Percentiles rank a stretch among this genome's conserved stretches.
Evolutionary conservation across 2,888 invertebrate genomes (phyloP).

Genomic region (Pseudococcus longispinus): DNA sequence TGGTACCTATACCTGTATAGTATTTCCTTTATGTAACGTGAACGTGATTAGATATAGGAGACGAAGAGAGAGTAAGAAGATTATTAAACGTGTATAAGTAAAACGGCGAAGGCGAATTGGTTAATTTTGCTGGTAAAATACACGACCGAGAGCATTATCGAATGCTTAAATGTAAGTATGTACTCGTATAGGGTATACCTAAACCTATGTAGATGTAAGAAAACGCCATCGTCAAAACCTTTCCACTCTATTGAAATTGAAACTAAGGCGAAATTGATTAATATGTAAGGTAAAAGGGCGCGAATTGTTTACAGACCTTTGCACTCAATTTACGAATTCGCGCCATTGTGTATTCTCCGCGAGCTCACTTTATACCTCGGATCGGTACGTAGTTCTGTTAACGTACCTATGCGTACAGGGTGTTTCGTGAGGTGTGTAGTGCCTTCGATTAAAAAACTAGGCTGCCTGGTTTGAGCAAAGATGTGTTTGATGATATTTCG

Average conservation of each 20-base stretch:
- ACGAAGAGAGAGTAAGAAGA: background rate
- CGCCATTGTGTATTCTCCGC: background rate
- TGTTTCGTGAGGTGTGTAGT: no score
- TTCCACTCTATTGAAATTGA: conserved; percentile 23
- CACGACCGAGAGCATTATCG: background rate
- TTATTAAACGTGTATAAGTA: background rate
- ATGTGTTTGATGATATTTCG: background rate
- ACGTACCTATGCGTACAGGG: no score
- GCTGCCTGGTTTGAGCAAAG: no score
- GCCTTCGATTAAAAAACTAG: no score
- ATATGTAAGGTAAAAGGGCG: conserved; percentile 6
- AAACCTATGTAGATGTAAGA: background rate
- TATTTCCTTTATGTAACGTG: background rate
- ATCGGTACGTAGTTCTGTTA: no score
- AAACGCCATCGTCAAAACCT: conserved; percentile 7
- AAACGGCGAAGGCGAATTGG: background rate
- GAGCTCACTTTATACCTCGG: background rate
- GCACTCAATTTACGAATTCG: conserved; percentile 25
- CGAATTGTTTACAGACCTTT: conserved; percentile 31
- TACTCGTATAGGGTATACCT: background rate
- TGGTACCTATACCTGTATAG: background rate
- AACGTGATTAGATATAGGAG: background rate
- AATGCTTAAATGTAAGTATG: background rate
- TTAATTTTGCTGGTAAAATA: background rate
- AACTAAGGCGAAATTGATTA: conserved; percentile 19